Evolutionary conservation across 2,113 vertebrate genomes (phyloP).

Genomic region (Aplodontia rufa): DNA sequence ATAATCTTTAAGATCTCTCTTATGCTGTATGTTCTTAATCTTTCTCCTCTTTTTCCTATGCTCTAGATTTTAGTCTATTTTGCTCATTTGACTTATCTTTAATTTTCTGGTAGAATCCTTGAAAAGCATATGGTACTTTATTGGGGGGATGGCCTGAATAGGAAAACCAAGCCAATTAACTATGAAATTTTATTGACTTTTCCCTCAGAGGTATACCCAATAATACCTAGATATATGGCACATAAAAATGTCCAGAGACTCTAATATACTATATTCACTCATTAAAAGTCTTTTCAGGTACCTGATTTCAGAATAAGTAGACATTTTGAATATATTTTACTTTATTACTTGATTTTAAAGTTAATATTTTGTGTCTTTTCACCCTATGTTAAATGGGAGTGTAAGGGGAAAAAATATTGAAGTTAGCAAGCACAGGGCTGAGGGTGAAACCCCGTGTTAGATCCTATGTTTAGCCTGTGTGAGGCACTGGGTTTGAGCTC

Average conservation of each 20-base stretch:
- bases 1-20: neutral
- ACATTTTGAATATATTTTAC: neutral
- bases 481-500: too few relatives aligned
- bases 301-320: neutral
- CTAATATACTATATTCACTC: neutral
- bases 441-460: too few relatives aligned
- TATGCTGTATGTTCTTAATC: too few relatives aligned
- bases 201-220: neutral
- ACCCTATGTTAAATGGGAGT: too few relatives aligned
- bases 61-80: neutral
- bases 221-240: neutral
- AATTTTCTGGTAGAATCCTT: conserved; percentile 10
- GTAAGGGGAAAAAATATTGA: too few relatives aligned
- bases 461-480: too few relatives aligned
- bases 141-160: neutral
- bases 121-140: neutral
- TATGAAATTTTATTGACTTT: neutral
- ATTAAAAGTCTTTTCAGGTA: neutral
- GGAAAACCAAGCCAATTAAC: neutral
- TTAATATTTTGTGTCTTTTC: neutral
- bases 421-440: too few relatives aligned
- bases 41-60: neutral
- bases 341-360: conserved; percentile 49
- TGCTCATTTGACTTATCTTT: neutral
- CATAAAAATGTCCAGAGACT: neutral